Percentiles rank a stretch among this genome's conserved stretches.
Conservation (phyloP, 1,140 invertebrate genomes). For the Drosophila sp. region DNA sequence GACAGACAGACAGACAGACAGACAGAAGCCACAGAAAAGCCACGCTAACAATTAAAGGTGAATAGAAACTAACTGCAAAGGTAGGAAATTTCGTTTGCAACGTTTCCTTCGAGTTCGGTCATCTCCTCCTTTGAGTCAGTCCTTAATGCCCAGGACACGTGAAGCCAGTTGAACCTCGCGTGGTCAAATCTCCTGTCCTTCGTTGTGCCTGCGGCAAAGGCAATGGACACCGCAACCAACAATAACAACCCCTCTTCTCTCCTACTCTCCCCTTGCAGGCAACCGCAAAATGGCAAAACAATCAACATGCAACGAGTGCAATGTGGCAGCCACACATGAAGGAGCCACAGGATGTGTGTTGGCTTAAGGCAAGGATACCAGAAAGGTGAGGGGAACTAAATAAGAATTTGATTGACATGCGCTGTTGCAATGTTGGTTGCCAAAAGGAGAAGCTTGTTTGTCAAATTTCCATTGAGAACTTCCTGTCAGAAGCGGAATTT, state of each 20-base stretch:
- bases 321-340: conserved; percentile 39
- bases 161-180: conserved; percentile 11
- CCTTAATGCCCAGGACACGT: conserved; percentile 22
- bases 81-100: conserved; percentile 11
- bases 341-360: conserved; percentile 30
- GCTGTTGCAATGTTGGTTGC: not conserved
- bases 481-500: not conserved
- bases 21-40: conserved; percentile 26
- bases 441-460: conserved; percentile 19
- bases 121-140: conserved; percentile 27
- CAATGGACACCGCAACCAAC: conserved; percentile 32
- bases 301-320: conserved; percentile 71
- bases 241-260: not conserved
- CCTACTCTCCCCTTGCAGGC: conserved; percentile 31
- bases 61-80: conserved; percentile 38
- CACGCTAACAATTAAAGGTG: conserved; percentile 43
- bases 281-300: conserved; percentile 80
- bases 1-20: not conserved
- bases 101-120: conserved; percentile 1
- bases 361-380: conserved; percentile 6
- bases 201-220: conserved; percentile 24
- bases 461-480: conserved; percentile 37
- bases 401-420: conserved; percentile 38
- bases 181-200: not conserved
- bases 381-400: conserved; percentile 7